Evolutionary conservation across 2,888 invertebrate species (phyloP).

Genomic region (Machimus rusticus): DNA sequence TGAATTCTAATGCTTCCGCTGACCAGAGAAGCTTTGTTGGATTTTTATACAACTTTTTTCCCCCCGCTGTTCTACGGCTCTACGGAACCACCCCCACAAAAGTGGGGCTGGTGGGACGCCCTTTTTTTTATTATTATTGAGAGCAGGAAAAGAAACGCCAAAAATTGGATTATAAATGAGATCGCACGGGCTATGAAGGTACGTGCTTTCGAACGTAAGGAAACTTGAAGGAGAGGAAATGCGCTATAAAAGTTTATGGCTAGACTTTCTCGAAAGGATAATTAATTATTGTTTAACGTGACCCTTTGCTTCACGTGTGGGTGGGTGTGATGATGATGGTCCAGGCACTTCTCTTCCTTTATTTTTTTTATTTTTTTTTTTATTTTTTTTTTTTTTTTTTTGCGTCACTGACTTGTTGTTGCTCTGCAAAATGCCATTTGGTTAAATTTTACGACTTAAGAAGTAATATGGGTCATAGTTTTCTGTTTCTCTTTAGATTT

Average conservation of each 20-base stretch:
- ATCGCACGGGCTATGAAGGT: neutral
- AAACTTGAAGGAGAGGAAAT: neutral
- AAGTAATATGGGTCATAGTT: neutral
- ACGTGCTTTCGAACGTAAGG: neutral
- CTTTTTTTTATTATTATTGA: constrained; percentile 2
- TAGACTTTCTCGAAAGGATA: neutral
- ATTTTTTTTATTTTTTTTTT: too few relatives aligned
- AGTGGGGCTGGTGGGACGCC: neutral
- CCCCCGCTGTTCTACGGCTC: neutral
- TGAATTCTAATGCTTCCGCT: neutral
- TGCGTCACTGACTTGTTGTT: neutral
- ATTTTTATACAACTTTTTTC: neutral
- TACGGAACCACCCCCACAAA: neutral
- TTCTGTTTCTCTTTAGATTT: neutral
- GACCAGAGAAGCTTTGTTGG: neutral
- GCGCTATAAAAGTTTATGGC: neutral
- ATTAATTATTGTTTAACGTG: neutral
- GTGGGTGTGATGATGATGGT: neutral
- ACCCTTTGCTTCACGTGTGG: neutral
- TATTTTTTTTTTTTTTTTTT: neutral
- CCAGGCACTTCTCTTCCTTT: neutral
- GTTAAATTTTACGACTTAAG: neutral
- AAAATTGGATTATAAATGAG: constrained; percentile 11
- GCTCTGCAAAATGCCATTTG: neutral
- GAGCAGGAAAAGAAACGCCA: constrained; percentile 2